These are phyloP conservation scores for Hydrophis major DNA, from an alignment of 2,797 vertebrate species.

Conservation along the genomic window DNA sequence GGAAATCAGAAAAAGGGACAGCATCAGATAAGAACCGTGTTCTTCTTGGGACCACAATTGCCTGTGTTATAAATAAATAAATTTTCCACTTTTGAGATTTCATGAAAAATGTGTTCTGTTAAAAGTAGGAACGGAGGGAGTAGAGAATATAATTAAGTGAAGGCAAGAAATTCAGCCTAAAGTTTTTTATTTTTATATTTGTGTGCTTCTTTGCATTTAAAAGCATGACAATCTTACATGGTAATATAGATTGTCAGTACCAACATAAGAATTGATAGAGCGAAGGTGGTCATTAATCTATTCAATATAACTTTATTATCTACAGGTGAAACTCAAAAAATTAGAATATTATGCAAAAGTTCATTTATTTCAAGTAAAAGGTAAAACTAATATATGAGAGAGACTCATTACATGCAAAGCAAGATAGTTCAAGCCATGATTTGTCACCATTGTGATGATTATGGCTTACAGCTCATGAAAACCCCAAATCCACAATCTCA, in stretches of 20 bases:
- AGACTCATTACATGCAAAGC: too few relatives aligned
- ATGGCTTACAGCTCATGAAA: too few relatives aligned
- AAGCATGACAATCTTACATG: neutral
- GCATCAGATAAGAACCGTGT: constrained; percentile 62
- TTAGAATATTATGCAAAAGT: too few relatives aligned
- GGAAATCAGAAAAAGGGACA: constrained; percentile 85
- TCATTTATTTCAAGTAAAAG: too few relatives aligned
- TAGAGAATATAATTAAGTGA: too few relatives aligned
- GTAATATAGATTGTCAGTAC: neutral
- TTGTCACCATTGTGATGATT: too few relatives aligned
- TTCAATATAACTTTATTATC: neutral
- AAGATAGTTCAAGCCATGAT: too few relatives aligned
- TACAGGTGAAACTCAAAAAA: too few relatives aligned
- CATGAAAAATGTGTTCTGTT: neutral
- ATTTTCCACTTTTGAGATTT: neutral
- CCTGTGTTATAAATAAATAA: constrained; percentile 59
- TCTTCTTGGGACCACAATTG: constrained; percentile 52
- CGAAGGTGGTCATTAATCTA: neutral
- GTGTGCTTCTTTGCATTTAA: neutral
- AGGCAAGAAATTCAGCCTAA: neutral
- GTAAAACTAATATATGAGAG: too few relatives aligned
- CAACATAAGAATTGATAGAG: neutral
- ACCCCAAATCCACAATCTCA: too few relatives aligned
- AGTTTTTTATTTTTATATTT: neutral
- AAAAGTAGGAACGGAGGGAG: neutral